Percentiles rank a stretch among this genome's conserved stretches.
Evolutionary conservation across 2,797 vertebrate genomes (phyloP).

Genomic region (Florisuga fusca): DNA sequence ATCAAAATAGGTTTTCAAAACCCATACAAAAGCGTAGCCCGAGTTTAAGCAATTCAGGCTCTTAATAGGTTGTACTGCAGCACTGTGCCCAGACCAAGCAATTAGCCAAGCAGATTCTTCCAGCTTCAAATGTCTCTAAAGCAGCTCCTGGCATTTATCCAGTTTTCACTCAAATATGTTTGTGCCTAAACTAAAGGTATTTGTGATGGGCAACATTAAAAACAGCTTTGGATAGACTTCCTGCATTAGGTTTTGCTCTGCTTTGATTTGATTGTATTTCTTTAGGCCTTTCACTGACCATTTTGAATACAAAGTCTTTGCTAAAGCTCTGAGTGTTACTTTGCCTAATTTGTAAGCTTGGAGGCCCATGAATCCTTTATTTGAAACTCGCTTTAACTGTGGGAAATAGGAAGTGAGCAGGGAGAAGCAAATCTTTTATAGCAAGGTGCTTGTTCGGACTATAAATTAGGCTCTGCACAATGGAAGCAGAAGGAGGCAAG

Average conservation of each 20-base stretch:
- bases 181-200: conserved; percentile 51
- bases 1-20: conserved; percentile 60
- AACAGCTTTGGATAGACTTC: conserved; percentile 70
- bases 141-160: conserved; percentile 64
- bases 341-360: conserved; percentile 79
- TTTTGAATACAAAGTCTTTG: conserved; percentile 71
- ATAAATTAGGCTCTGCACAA: conserved; percentile 75
- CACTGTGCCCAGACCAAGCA: conserved; percentile 55
- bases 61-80: conserved; percentile 72
- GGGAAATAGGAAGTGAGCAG: conserved; percentile 80
- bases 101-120: conserved; percentile 59
- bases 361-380: conserved; percentile 70
- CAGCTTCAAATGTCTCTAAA: conserved; percentile 58
- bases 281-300: conserved; percentile 67
- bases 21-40: conserved; percentile 16
- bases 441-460: conserved; percentile 69
- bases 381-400: conserved; percentile 77
- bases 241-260: conserved; percentile 66
- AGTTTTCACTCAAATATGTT: conserved; percentile 48
- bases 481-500: conserved; percentile 66
- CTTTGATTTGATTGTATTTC: conserved; percentile 73
- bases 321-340: conserved; percentile 71
- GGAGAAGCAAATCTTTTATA: conserved; percentile 75
- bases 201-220: conserved; percentile 70
- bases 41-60: conserved; percentile 63